Evolutionary conservation across 2,888 invertebrate genomes (phyloP), one percentile per base, ranked within the genome.

Genomic region (Ophion ventricosus): DNA sequence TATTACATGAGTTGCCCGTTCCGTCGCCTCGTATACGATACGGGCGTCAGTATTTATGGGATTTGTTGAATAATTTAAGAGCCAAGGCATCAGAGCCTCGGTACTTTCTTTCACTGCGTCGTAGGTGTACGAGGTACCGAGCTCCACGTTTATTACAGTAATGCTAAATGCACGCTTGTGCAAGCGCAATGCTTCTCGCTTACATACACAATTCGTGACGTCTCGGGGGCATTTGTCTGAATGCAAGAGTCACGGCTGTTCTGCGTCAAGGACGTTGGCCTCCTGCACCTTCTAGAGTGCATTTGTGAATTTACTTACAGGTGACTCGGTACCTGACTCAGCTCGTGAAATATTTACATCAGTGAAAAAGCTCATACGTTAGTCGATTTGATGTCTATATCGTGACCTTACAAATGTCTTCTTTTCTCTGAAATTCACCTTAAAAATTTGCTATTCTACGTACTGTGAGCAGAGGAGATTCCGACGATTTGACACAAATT

Each of bases 1-100:
- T 70, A 74, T 74, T 74, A 74, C 69, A 63, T 74, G 17, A 66
- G 72, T 56, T 73, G 63, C 69, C 43, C 63, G 69, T 63, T 78
- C 72, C 63, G 61, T 63, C 67, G 69, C 59, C 74, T 74, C 69
- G 61, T 63, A 59, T 20, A 57, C 63, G 66, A 74, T 29, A 69
- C n/a, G n/a, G 69, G 56, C 74, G 63, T 43, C 63, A 43, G 69
- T 82, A 78, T 82, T 82, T 82, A 78, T 82, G 67, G 73, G 74
- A 78, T 69, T 70, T 74, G 74, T 73, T 61, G 57, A 74, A 79
- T 82, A 78, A 78, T 82, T 78, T 69, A 78, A 78, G 74, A 78
- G 67, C 63, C 56, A 43, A 43, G 35, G 35, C 8, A 4, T 20
- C 2, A 35, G 56, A 56, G n/a, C 61, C 67, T 61, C 43, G 26